Evolutionary conservation across 2,888 invertebrate genomes (phyloP), one percentile per base, ranked within the genome.

Genomic region (Tortrix viridana): DNA sequence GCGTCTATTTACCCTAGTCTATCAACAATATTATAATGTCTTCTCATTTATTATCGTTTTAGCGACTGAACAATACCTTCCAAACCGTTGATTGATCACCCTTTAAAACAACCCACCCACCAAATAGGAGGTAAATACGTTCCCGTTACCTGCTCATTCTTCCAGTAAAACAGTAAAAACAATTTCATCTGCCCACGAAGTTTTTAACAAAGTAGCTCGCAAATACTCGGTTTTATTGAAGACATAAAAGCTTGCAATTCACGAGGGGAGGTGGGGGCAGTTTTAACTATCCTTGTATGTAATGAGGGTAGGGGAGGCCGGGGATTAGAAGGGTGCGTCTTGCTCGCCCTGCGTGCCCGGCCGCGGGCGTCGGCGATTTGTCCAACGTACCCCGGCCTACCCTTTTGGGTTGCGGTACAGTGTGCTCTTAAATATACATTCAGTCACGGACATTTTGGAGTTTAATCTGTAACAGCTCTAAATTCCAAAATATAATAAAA

Each of bases 261-360:
- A 68, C 77, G 70, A 72, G 70, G 76, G 80, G 79, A 73, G 73
- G 70, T 71, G 77, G 74, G 75, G 81, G 79, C 75, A 76, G 81
- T 82, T 84, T 88, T 85, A 85, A 88, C 88, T 89, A 88, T 87
- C 82, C 83, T 86, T 88, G 81, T 88, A 87, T 90, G 88, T 90
- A 89, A 89, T 88, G 84, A 88, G 84, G 80, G 32, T 32, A 12
- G 32, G 74, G 71, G 71, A 68, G 75, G 74, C 65, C 65, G 73
- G 77, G 84, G 85, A 85, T 88, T 88, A 86, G 80, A 79, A 89
- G 90, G 90, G 90, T 88, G 87, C 89, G 88, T 90, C 91, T 91
- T 91, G 89, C 86, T 87, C 86, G 83, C 69, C 71, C 79, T 89
- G 84, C 90, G 90, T 90, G 90, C 88, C 86, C 73, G 79, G 73